Evolutionary conservation across 2,888 invertebrate species (phyloP).

Genomic region (Yponomeuta evonymella): DNA sequence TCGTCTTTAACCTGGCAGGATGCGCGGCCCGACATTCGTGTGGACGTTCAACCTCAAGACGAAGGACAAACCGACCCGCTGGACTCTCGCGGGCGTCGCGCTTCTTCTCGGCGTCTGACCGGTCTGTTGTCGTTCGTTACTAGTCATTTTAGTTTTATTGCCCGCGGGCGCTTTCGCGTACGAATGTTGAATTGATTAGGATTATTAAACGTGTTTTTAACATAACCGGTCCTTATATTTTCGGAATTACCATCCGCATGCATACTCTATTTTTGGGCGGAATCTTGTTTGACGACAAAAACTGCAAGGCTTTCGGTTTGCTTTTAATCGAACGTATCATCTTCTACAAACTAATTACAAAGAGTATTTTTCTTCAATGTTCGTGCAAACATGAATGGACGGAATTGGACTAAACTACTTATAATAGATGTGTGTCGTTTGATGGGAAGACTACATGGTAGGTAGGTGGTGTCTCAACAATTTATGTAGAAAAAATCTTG

Average conservation of each 20-base stretch:
- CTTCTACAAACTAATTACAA: conserved; percentile 9
- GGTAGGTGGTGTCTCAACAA: conserved; percentile 4
- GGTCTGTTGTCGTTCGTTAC: conserved; percentile 9
- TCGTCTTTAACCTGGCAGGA: conserved; percentile 44
- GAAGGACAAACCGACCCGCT: conserved; percentile 90
- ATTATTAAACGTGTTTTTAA: background rate
- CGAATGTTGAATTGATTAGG: background rate
- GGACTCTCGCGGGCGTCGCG: conserved; percentile 96
- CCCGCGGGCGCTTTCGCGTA: background rate
- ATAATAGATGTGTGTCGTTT: conserved; percentile 36
- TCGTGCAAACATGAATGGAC: conserved; percentile 26
- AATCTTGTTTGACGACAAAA: background rate
- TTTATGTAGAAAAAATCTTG: conserved; percentile 1
- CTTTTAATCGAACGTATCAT: conserved; percentile 5
- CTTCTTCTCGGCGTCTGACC: conserved; percentile 87
- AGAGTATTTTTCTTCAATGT: conserved; percentile 1
- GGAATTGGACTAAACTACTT: conserved; percentile 25
- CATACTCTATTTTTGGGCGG: background rate
- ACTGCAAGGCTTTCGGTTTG: background rate
- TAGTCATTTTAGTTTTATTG: conserved; percentile 7
- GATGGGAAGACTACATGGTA: conserved; percentile 48
- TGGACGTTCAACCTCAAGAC: conserved; percentile 97
- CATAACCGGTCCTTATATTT: conserved; percentile 1
- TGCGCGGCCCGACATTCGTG: conserved; percentile 93
- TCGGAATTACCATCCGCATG: background rate